A percentile compares a stretch with the other conserved stretches of the same genome.
Conservation (phyloP, 2,888 invertebrate species). For the Eupithecia subumbrata region DNA sequence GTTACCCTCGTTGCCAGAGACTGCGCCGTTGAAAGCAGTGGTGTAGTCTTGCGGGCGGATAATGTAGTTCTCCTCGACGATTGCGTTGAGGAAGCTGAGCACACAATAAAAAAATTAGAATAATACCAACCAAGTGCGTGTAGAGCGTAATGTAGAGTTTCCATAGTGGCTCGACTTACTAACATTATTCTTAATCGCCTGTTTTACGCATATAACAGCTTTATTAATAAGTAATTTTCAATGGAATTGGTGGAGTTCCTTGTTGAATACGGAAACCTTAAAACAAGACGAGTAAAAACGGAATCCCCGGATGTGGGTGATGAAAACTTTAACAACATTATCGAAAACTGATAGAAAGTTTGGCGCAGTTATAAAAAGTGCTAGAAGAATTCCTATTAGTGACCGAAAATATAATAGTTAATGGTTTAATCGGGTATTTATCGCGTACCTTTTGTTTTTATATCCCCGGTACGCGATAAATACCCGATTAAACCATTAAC, state of each 20-base stretch:
- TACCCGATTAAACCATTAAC: no score
- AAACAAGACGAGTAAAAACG: no score
- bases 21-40: conserved; percentile 75
- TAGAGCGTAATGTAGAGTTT: neutral
- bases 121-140: neutral
- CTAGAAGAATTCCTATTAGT: no score
- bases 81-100: conserved; percentile 61
- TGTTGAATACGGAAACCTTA: neutral
- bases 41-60: conserved; percentile 80
- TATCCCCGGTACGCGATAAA: no score
- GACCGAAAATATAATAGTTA: no score
- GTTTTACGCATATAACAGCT: neutral
- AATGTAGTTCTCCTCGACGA: conserved; percentile 58
- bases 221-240: neutral
- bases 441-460: no score
- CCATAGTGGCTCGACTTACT: neutral
- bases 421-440: no score
- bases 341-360: no score
- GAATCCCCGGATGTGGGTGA: no score
- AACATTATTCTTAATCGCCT: neutral
- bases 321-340: no score
- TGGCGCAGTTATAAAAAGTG: no score
- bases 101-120: neutral
- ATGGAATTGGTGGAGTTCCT: neutral
- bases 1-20: conserved; percentile 82